Evolutionary conservation across 2,888 invertebrate genomes (phyloP).

Genomic region (Pseudeuparius sepicola): DNA sequence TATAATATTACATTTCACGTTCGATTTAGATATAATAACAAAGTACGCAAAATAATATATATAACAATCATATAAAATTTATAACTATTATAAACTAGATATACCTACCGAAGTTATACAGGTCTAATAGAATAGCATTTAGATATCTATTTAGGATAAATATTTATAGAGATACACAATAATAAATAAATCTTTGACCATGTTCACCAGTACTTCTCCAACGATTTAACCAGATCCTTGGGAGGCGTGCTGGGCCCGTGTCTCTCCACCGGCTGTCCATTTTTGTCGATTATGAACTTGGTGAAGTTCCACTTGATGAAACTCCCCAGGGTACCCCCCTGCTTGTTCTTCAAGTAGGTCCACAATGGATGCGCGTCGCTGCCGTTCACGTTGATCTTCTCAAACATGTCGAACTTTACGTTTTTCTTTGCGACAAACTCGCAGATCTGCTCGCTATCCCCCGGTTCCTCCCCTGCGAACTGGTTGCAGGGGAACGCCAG

Average conservation of each 20-base stretch:
- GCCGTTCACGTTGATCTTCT: constrained; percentile 61
- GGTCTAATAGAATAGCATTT: too few species aligned
- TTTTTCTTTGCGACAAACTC: constrained; percentile 52
- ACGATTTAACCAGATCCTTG: constrained; percentile 25
- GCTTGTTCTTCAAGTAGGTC: constrained; percentile 52
- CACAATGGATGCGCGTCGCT: constrained; percentile 53
- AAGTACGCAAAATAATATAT: too few species aligned
- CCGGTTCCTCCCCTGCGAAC: constrained; percentile 63
- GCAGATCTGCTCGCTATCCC: constrained; percentile 51
- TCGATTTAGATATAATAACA: too few species aligned
- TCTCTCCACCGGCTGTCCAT: constrained; percentile 60
- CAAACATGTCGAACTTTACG: constrained; percentile 61
- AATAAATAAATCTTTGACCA: too few species aligned
- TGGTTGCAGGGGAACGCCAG: constrained; percentile 83
- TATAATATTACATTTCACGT: too few species aligned
- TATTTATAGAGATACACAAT: too few species aligned
- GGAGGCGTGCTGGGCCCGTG: constrained; percentile 44
- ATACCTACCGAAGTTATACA: too few species aligned
- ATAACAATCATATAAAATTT: too few species aligned
- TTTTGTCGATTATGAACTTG: constrained; percentile 70
- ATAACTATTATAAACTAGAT: too few species aligned
- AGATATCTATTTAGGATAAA: too few species aligned
- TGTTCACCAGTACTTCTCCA: constrained; percentile 40
- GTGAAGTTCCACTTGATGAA: constrained; percentile 87
- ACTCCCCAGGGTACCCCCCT: constrained; percentile 46